Evolutionary conservation across 2,113 vertebrate species (phyloP).

Genomic region (Sprattus sprattus): DNA sequence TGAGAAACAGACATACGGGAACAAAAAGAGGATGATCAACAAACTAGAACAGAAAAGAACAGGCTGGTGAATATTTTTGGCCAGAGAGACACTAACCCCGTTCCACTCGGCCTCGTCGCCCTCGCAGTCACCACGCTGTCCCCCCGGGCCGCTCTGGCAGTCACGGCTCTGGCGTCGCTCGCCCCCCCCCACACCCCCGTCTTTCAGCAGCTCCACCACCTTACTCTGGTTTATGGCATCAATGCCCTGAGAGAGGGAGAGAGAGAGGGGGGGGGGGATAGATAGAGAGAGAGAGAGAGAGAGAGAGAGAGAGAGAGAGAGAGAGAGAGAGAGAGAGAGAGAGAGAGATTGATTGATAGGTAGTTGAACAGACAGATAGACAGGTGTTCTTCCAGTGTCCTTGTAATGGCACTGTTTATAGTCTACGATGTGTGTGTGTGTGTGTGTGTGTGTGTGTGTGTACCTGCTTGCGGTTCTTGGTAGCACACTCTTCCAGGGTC

Average conservation of each 20-base stretch:
- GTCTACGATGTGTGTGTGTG: neutral
- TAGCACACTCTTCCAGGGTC: slow-evolving; percentile 84
- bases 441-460: neutral
- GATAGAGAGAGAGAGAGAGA: neutral
- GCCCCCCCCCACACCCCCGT: slow-evolving; percentile 62
- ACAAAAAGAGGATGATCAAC: too few species aligned
- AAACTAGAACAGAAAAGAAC: too few species aligned
- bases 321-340: neutral
- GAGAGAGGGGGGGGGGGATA: too few species aligned
- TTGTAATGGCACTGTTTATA: too few species aligned
- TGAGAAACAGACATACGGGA: too few species aligned
- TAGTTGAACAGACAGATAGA: too few species aligned
- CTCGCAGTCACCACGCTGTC: slow-evolving; percentile 61
- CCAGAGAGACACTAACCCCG: slow-evolving; percentile 68
- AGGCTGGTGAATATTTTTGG: too few species aligned
- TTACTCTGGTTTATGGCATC: slow-evolving; percentile 86
- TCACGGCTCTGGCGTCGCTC: slow-evolving; percentile 73
- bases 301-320: neutral
- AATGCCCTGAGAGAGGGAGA: slow-evolving; percentile 69
- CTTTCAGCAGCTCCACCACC: slow-evolving; percentile 85
- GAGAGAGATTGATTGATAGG: too few species aligned
- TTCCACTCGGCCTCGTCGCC: slow-evolving; percentile 82
- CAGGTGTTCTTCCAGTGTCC: neutral
- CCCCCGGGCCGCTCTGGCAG: slow-evolving; percentile 46
- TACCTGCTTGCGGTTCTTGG: slow-evolving; percentile 85